These are phyloP conservation scores for Himalopsyche japonica DNA, from an alignment of 2,888 invertebrate species.

Conservation along the genomic window DNA sequence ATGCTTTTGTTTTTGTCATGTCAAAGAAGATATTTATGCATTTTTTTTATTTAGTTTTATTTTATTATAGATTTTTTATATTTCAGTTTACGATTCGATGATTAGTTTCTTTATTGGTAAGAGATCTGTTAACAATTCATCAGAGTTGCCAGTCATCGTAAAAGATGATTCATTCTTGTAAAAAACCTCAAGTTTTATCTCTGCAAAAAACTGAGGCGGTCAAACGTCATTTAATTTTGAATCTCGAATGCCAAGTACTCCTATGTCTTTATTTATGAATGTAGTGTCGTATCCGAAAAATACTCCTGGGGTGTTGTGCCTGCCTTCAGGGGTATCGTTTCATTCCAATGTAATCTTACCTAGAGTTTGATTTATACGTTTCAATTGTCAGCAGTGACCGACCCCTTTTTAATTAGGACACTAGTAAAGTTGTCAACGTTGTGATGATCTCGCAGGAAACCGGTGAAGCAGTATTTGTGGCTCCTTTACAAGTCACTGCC, in stretches of 20 bases:
- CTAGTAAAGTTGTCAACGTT: not conserved
- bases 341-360: not conserved
- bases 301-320: slow-evolving; percentile 35
- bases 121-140: not conserved
- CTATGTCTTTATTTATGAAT: not conserved
- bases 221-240: not conserved
- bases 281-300: slow-evolving; percentile 8
- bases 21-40: not conserved
- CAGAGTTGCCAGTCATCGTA: not conserved
- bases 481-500: slow-evolving; percentile 36
- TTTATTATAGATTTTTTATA: not conserved
- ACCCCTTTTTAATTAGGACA: not conserved
- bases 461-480: slow-evolving; percentile 29
- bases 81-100: not conserved
- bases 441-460: slow-evolving; percentile 13
- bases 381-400: not conserved
- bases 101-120: not conserved
- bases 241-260: not conserved
- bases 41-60: not conserved
- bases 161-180: not conserved
- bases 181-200: too few species aligned
- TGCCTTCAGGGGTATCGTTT: slow-evolving; percentile 27
- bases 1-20: not conserved
- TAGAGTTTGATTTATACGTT: not conserved
- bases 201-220: too few species aligned